Conservation (phyloP, 1,140 invertebrate genomes). For the Nasonia vitripennis region DNA sequence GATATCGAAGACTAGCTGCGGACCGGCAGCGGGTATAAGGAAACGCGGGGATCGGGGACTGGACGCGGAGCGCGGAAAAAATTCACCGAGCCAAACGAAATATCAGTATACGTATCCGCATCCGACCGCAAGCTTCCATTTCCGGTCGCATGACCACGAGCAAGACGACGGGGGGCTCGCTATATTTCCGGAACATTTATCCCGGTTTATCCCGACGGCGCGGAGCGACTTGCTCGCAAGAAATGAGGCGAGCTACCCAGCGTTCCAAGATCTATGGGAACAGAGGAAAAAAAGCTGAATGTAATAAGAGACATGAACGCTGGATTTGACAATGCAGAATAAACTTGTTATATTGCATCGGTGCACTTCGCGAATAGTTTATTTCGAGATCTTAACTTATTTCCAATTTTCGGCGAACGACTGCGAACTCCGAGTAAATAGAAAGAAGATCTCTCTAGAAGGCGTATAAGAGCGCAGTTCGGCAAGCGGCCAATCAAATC, state of each 20-base stretch:
- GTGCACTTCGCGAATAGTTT: too few relatives aligned
- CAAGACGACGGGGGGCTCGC: constrained; percentile 58
- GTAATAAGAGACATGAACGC: constrained; percentile 46
- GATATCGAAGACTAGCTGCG: constrained; percentile 66
- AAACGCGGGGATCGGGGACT: neutral
- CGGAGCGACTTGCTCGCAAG: neutral
- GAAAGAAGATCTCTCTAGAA: neutral
- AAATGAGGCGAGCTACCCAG: neutral
- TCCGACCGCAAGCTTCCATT: constrained; percentile 78
- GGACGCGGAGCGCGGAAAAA: constrained; percentile 60
- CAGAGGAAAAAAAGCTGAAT: constrained; percentile 53
- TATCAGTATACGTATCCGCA: constrained; percentile 71
- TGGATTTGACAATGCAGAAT: too few relatives aligned
- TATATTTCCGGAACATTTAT: constrained; percentile 78
- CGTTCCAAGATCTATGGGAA: constrained; percentile 5
- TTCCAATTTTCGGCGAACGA: neutral
- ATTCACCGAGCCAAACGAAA: constrained; percentile 69
- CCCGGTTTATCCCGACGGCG: constrained; percentile 71
- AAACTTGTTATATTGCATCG: too few relatives aligned
- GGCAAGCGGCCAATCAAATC: constrained; percentile 66
- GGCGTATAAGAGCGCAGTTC: constrained; percentile 31
- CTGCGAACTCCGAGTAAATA: neutral
- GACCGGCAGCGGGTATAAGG: neutral
- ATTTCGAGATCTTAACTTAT: neutral
- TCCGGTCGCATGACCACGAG: constrained; percentile 66